Evolutionary conservation across 2,113 vertebrate genomes (phyloP).

Genomic region (Cynoglossus semilaevis): DNA sequence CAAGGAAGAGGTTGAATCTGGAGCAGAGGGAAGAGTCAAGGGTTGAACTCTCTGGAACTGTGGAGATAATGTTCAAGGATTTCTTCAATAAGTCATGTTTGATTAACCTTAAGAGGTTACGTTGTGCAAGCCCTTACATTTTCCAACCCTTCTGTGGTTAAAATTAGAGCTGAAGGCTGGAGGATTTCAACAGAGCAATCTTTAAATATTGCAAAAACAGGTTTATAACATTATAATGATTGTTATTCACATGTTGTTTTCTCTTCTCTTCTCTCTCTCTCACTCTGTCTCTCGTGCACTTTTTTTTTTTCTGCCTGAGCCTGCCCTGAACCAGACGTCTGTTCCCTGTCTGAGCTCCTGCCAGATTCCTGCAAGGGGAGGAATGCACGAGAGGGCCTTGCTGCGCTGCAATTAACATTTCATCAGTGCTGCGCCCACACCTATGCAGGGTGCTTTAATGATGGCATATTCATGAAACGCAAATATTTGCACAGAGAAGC

Average conservation of each 20-base stretch:
- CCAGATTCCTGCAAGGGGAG: constrained; percentile 68
- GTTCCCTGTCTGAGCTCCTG: constrained; percentile 61
- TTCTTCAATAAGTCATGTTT: constrained; percentile 1
- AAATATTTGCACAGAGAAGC: constrained; percentile 70
- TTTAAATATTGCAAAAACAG: too few species aligned
- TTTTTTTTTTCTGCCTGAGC: constrained; percentile 28
- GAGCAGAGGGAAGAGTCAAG: constrained; percentile 5
- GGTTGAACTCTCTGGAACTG: constrained; percentile 6
- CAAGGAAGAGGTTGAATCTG: constrained; percentile 1
- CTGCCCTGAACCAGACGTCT: constrained; percentile 68
- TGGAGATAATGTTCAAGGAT: constrained; percentile 1
- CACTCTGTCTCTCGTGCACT: constrained; percentile 4
- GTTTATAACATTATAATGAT: background rate
- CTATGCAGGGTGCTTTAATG: constrained; percentile 58
- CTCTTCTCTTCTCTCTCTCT: constrained; percentile 2
- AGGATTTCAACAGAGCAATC: background rate
- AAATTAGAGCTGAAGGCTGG: constrained; percentile 7
- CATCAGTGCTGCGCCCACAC: constrained; percentile 52
- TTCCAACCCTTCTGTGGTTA: constrained; percentile 5
- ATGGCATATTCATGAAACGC: constrained; percentile 65
- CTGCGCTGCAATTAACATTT: constrained; percentile 69
- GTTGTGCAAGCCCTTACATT: constrained; percentile 17
- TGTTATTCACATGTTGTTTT: constrained; percentile 11
- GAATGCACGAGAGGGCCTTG: constrained; percentile 62
- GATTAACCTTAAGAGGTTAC: constrained; percentile 3